Conservation (phyloP, 2,888 invertebrate genomes). For the Leptogaster cylindrica region DNA sequence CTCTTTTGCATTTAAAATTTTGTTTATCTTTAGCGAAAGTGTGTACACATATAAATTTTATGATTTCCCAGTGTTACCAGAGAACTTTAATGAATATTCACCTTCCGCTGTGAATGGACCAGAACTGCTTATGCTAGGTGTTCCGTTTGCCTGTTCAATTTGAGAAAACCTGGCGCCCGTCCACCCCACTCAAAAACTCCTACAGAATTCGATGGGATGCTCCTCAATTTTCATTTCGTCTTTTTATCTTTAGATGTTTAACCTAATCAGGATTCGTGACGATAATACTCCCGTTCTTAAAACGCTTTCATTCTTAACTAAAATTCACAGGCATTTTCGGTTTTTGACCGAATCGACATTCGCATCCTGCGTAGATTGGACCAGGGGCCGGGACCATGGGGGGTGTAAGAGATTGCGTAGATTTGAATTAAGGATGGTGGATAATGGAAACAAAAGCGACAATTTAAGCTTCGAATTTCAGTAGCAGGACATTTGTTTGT, state of each 20-base stretch:
- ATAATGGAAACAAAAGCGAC: constrained; percentile 18
- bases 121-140: constrained; percentile 32
- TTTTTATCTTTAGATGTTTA: constrained; percentile 1
- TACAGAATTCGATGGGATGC: neutral
- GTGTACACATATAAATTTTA: constrained; percentile 44
- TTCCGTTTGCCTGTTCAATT: constrained; percentile 17
- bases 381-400: neutral
- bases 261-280: constrained; percentile 16
- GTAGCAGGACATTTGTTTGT: constrained; percentile 4
- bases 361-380: neutral
- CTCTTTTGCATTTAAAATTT: constrained; percentile 45
- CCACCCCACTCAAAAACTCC: neutral
- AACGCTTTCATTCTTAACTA: constrained; percentile 23
- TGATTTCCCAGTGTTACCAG: constrained; percentile 43
- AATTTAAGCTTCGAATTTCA: constrained; percentile 4
- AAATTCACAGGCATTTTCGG: neutral
- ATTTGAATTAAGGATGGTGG: neutral
- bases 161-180: neutral
- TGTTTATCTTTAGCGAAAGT: constrained; percentile 43
- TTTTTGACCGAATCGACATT: neutral
- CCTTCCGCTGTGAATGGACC: constrained; percentile 20
- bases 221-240: neutral
- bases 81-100: constrained; percentile 43
- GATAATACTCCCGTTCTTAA: neutral
- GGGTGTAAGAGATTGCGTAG: neutral